Base-by-base conservation (phyloP, 2,888 invertebrate genomes). In the Drosophila quinaria region DNA sequence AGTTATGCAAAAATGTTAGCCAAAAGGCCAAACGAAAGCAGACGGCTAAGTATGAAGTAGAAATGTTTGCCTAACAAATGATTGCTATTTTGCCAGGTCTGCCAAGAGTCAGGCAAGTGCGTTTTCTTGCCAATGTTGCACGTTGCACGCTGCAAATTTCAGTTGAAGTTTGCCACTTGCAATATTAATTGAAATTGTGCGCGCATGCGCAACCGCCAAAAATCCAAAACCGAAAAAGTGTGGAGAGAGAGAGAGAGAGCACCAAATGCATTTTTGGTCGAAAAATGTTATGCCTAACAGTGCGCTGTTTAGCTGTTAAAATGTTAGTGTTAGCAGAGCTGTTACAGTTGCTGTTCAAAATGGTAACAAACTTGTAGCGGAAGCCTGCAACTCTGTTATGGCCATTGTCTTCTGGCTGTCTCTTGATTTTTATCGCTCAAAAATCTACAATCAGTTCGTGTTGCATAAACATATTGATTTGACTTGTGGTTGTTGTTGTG, bases 11-110 rank as follows among this genome's bases (percentile, higher is more conserved):
- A 50, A 87, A 87, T 87, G 87, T 82, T 88, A 71, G 65, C 68
- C 79, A 74, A 87, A 86, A 87, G 89, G 86, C 86, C 89, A 87
- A 88, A 86, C 88, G 88, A 88, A 88, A 83, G 84, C 88, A 78
- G 72, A 55, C 79, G 72, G 72, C 62, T 50, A 61, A 66, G 68
- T 81, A 84, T 59, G 54, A 58, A 66, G 68, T 81, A 84, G 79
- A 85, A 84, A 85, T 77, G 80, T 87, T 78, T 81, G 82, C 56
- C 70, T 80, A 84, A 87, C 82, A 87, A 84, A 84, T 84, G 87
- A 78, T 84, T 80, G 80, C 80, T 51, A 87, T 87, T 84, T 87
- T 66, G 73, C 60, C 75, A 68, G 78, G 51, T 63, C 52, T 63
- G 54, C 37, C 60, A 54, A 29, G 29, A 60, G 59, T 64, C 52